These are phyloP conservation scores for Acipenser oxyrinchus DNA, from an alignment of 2,797 vertebrate species.

Conservation along the genomic window DNA sequence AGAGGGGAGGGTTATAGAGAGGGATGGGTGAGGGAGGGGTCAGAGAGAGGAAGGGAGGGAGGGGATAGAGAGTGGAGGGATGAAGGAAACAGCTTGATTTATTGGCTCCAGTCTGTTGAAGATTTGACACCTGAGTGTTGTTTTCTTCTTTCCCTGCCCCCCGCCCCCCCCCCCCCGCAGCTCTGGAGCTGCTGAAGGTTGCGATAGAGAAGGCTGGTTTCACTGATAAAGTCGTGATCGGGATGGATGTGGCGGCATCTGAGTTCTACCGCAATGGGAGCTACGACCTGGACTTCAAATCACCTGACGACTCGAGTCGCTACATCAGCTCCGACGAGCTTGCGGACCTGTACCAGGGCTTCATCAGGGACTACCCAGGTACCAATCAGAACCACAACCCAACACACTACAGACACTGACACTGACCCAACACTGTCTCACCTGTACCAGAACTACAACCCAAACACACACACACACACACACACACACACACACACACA, in stretches of 20 bases:
- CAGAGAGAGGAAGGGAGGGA: too few species aligned
- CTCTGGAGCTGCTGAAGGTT: conserved; percentile 82
- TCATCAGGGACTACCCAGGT: conserved; percentile 88
- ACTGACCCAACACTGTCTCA: too few species aligned
- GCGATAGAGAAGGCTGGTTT: conserved; percentile 85
- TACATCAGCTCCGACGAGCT: conserved; percentile 79
- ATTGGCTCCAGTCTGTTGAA: neutral
- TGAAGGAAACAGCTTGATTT: too few species aligned
- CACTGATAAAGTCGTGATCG: conserved; percentile 85
- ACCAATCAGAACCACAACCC: conserved; percentile 21
- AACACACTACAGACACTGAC: too few species aligned
- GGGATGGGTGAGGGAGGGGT: neutral
- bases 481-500: too few species aligned
- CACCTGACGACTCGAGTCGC: conserved; percentile 73
- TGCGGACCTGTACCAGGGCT: conserved; percentile 80
- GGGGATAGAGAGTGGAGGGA: too few species aligned
- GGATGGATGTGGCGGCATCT: conserved; percentile 86
- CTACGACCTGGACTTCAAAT: conserved; percentile 90
- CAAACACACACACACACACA: too few species aligned
- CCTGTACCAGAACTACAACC: too few species aligned
- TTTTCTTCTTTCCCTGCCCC: neutral
- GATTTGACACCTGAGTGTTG: neutral
- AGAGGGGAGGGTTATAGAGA: too few species aligned
- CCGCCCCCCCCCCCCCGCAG: conserved; percentile 36
- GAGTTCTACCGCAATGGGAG: conserved; percentile 84